Conservation (phyloP, 1,140 invertebrate species). For the Caenorhabditis brenneri region DNA sequence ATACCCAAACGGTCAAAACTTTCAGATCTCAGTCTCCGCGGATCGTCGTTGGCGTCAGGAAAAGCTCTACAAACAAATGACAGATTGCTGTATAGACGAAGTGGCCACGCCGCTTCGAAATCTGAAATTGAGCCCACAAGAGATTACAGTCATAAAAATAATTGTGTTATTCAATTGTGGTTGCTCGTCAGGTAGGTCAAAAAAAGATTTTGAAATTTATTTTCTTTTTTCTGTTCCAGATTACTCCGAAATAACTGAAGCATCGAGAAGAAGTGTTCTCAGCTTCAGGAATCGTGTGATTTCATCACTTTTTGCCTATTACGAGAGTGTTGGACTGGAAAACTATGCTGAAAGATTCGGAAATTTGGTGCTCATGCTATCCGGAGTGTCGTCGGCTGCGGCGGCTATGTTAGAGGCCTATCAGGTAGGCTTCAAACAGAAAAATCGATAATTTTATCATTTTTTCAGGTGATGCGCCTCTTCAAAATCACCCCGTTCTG, state of each 20-base stretch:
- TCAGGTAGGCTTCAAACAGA: slow-evolving; percentile 59
- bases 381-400: slow-evolving; percentile 68
- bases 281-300: slow-evolving; percentile 64
- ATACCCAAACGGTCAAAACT: too few species aligned
- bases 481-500: slow-evolving; percentile 70
- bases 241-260: slow-evolving; percentile 56
- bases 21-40: slow-evolving; percentile 56
- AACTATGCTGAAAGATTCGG: slow-evolving; percentile 69
- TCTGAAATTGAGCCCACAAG: slow-evolving; percentile 66
- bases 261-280: slow-evolving; percentile 53
- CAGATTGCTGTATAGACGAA: slow-evolving; percentile 69
- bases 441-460: background rate
- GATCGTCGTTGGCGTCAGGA: slow-evolving; percentile 69
- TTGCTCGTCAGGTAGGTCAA: slow-evolving; percentile 17
- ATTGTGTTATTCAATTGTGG: slow-evolving; percentile 68
- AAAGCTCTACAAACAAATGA: slow-evolving; percentile 70
- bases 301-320: slow-evolving; percentile 64
- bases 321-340: slow-evolving; percentile 58
- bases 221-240: slow-evolving; percentile 18
- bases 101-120: slow-evolving; percentile 64
- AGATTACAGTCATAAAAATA: slow-evolving; percentile 68
- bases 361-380: slow-evolving; percentile 67
- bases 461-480: slow-evolving; percentile 66
- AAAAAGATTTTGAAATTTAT: background rate
- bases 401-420: slow-evolving; percentile 68